Evolutionary conservation across 2,113 vertebrate genomes (phyloP).

Genomic region (Paracanthobrama guichenoti): DNA sequence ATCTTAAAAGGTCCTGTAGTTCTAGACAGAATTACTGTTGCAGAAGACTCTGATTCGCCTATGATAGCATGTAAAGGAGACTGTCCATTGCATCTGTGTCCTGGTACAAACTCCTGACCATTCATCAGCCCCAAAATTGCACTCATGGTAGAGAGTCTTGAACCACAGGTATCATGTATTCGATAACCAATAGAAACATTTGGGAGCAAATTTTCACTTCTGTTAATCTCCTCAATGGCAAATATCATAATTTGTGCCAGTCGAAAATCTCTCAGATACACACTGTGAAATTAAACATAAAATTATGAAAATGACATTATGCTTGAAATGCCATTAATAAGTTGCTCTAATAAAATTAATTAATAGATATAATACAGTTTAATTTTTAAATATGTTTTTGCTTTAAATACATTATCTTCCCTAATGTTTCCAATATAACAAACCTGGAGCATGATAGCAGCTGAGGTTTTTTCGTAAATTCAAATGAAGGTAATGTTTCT

Average conservation of each 20-base stretch:
- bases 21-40: constrained; percentile 63
- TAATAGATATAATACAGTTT: too few species aligned
- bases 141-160: constrained; percentile 71
- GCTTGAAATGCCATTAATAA: too few species aligned
- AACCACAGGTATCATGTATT: constrained; percentile 68
- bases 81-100: constrained; percentile 59
- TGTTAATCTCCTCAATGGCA: constrained; percentile 78
- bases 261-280: constrained; percentile 75
- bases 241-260: constrained; percentile 77
- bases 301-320: too few species aligned
- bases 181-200: constrained; percentile 70
- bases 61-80: too few species aligned
- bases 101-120: constrained; percentile 53
- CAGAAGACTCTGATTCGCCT: too few species aligned
- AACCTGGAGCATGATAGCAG: constrained; percentile 70
- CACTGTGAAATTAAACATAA: constrained; percentile 54
- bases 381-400: too few species aligned
- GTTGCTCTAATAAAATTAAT: too few species aligned
- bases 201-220: constrained; percentile 66
- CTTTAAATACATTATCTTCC: too few species aligned
- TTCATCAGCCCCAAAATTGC: constrained; percentile 73
- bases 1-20: too few species aligned
- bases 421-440: constrained; percentile 31
- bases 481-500: not conserved
- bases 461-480: constrained; percentile 7